Evolutionary conservation across 2,113 vertebrate species (phyloP), one percentile per base, ranked within the genome.

Genomic region (Bostrychus sinensis): DNA sequence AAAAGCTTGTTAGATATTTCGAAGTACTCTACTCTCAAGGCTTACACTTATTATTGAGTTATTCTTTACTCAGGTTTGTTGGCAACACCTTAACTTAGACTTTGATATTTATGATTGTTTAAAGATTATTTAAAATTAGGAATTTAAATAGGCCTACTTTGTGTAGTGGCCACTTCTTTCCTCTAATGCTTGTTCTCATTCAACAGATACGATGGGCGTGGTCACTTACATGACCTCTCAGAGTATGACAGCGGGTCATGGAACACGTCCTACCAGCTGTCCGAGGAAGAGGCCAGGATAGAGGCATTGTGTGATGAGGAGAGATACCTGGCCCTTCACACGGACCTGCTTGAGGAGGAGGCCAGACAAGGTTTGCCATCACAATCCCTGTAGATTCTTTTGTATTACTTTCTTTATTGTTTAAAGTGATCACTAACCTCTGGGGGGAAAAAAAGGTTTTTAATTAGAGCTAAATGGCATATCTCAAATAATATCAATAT

Each of bases 191-290:
- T 1, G 20, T 25, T 81, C 91, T 95, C 93, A 46, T 84, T 80
- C 93, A 94, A 91, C 96, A 99, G 98, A 94, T 99, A 99, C 1
- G 98, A 99, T 89, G 96, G 98, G 55, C 96, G 98, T 28, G 98
- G 98, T 94, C 98, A 99, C 93, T 95, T 99, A 53, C 96, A 99
- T 91, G 97, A 99, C 93, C 98, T 99, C 64, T 99, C 98, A 77
- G 97, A 98, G 70, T 99, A 98, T n/a, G 98, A 99, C 68, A 96
- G 97, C 19, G 97, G 95, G 73, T 98, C 98, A 0, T 99, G 97
- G 97, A 99, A 99, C 91, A 92, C 95, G 78, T 95, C 94, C 80
- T 97, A 99, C 87, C 94, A 96, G 4, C 93, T 99, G 77, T 98
- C 97, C 0, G 97, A 99, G 90, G 97, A 99, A 88, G 97, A 99